A percentile compares a stretch with the other conserved stretches of the same genome.
These are phyloP conservation scores for Pristionchus mayeri DNA, from an alignment of 2,888 invertebrate genomes.

Conservation along the genomic window DNA sequence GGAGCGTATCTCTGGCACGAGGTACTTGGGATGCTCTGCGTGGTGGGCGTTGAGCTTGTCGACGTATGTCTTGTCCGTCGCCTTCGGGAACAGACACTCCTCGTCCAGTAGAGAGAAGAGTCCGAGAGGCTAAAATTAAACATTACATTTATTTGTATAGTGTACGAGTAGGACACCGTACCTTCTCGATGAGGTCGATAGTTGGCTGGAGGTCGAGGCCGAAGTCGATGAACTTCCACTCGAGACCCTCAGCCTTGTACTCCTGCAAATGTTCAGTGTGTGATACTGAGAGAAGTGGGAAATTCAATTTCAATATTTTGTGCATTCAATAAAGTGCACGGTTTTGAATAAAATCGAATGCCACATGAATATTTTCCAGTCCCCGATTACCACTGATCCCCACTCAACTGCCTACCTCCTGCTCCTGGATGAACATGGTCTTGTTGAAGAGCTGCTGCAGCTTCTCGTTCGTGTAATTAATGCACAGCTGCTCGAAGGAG, in stretches of 20 bases:
- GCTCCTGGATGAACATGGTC: conserved; percentile 99
- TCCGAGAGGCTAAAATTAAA: conserved; percentile 87
- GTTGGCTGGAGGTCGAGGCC: conserved; percentile 98
- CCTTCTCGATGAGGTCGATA: conserved; percentile 97
- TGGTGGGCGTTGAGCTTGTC: conserved; percentile 95
- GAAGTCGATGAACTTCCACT: conserved; percentile 99
- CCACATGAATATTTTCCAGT: background rate
- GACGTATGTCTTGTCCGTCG: conserved; percentile 97
- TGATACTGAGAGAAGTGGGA: no score
- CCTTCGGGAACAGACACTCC: conserved; percentile 99
- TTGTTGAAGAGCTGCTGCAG: conserved; percentile 99
- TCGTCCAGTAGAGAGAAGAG: conserved; percentile 98
- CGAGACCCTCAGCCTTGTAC: conserved; percentile 96
- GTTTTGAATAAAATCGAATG: background rate
- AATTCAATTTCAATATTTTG: no score
- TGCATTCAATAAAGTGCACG: no score
- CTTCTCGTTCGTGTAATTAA: conserved; percentile 99
- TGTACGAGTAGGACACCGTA: no score
- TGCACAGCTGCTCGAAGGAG: conserved; percentile 98
- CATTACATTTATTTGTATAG: no score
- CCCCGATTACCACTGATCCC: background rate
- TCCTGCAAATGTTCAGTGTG: conserved; percentile 55
- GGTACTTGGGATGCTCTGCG: conserved; percentile 95
- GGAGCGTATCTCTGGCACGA: conserved; percentile 81
- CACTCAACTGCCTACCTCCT: conserved; percentile 90